phyloP scores from a whole-genome alignment of 2,113 vertebrate species.

The Anseranas semipalmata region DNA sequence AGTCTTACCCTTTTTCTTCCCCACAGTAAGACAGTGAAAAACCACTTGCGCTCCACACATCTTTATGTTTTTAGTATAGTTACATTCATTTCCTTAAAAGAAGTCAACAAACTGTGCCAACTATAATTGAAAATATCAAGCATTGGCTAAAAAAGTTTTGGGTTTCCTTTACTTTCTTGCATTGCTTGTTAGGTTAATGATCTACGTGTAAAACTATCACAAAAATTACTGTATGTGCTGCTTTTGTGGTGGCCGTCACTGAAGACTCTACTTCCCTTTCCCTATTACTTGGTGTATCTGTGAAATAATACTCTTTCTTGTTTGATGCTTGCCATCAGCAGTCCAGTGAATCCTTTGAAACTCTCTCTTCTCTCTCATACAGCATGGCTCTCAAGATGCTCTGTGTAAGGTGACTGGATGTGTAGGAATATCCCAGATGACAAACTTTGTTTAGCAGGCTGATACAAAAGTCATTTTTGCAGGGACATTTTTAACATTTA shows the following conservation, averaged over 20 bases:
- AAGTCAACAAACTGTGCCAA: background rate
- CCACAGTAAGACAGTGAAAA: background rate
- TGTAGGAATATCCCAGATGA: background rate
- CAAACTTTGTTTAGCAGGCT: background rate
- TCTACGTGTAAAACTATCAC: background rate
- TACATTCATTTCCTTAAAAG: background rate
- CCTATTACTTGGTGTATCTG: background rate
- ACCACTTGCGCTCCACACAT: accelerated
- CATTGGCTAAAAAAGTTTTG: background rate
- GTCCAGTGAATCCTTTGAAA: background rate
- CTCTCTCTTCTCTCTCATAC: background rate
- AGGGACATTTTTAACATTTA: background rate
- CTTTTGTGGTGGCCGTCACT: background rate
- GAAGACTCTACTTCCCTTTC: slow-evolving; percentile 8
- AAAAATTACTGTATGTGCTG: accelerated
- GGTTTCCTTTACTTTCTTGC: background rate
- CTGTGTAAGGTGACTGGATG: background rate
- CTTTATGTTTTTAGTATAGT: background rate
- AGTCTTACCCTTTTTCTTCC: background rate
- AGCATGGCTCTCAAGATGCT: background rate
- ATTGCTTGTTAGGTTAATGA: background rate
- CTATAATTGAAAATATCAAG: background rate
- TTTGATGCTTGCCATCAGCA: background rate
- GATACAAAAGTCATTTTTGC: background rate
- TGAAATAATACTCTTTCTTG: background rate